Conservation (phyloP, 2,888 invertebrate species). For the Agriopis aurantiaria region DNA sequence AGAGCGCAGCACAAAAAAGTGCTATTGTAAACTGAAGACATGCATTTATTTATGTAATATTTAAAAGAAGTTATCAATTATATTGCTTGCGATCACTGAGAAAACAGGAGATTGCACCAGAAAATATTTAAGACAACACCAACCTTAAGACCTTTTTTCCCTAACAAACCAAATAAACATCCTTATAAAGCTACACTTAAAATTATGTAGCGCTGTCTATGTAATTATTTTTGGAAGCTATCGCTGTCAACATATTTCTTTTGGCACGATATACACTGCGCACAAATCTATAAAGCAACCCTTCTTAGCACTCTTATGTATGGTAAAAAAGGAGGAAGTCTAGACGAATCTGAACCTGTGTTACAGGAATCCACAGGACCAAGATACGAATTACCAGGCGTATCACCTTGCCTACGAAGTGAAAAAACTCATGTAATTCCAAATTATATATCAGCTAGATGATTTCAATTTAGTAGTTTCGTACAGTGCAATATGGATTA, state of each 20-base stretch:
- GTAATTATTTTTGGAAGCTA: constrained; percentile 45
- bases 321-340: constrained; percentile 40
- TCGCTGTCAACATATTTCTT: constrained; percentile 46
- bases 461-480: constrained; percentile 67
- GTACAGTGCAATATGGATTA: constrained; percentile 56
- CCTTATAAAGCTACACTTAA: constrained; percentile 44
- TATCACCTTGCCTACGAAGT: constrained; percentile 99
- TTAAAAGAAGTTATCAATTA: background rate
- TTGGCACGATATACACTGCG: constrained; percentile 59
- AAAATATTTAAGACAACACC: constrained; percentile 8
- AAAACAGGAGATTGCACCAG: constrained; percentile 19
- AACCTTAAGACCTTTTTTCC: constrained; percentile 8
- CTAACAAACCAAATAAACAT: constrained; percentile 21
- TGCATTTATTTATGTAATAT: background rate
- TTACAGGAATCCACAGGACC: constrained; percentile 95
- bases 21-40: background rate
- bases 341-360: constrained; percentile 87
- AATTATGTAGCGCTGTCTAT: constrained; percentile 49
- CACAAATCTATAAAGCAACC: constrained; percentile 42
- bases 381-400: constrained; percentile 98
- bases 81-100: constrained; percentile 3
- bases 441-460: constrained; percentile 79
- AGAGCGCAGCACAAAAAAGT: background rate
- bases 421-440: constrained; percentile 99
- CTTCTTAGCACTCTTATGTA: constrained; percentile 43